Base-by-base conservation (phyloP, 1,140 invertebrate species). In the Leptinotarsa undecemlineata region DNA sequence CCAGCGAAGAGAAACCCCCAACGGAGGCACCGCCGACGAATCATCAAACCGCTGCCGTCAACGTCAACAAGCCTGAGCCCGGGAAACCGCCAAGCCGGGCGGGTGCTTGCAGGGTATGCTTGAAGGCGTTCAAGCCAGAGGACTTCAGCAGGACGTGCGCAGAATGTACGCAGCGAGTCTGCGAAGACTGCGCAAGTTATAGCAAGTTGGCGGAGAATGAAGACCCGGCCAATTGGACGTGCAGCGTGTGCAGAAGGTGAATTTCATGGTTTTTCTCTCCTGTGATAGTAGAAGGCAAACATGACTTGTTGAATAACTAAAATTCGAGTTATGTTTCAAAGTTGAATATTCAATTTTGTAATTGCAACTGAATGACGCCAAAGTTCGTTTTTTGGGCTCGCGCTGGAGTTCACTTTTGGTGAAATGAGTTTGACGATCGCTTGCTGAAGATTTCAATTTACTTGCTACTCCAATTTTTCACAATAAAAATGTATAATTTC, bases 131-230 rank as follows among this genome's bases (percentile, higher is more conserved):
- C 83, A 94, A 94, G 81, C 92, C 92, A 0, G 93, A 94, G 67
- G 95, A 96, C 83, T 92, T 92, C 81, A 93, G 91, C 82, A 91
- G 93, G 78, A 93, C 91, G 21, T 96, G 95, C 86, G 92, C 90
- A 81, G 94, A 95, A 85, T 96, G 95, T 85, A 91, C 94, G 81
- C 93, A 95, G 81, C 91, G 93, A 78, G 94, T 96, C 57, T 96
- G 95, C 84, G 95, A 96, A 84, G 95, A 96, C 86, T 96, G 95
- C 82, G 94, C 94, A 66, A 95, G 93, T 51, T 96, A 96, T 85
- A 95, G 94, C 75, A 94, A 93, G 82, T 89, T 91, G 64, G 90
- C 92, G 62, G 93, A 94, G 81, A 91, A 92, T 75, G 91, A 94
- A 81, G 93, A 95, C 82, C 89, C 80, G 11, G 74, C 79, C 2